These are phyloP conservation scores for Pipistrellus pipistrellus DNA, from an alignment of 2,797 vertebrate genomes.

Conservation along the genomic window DNA sequence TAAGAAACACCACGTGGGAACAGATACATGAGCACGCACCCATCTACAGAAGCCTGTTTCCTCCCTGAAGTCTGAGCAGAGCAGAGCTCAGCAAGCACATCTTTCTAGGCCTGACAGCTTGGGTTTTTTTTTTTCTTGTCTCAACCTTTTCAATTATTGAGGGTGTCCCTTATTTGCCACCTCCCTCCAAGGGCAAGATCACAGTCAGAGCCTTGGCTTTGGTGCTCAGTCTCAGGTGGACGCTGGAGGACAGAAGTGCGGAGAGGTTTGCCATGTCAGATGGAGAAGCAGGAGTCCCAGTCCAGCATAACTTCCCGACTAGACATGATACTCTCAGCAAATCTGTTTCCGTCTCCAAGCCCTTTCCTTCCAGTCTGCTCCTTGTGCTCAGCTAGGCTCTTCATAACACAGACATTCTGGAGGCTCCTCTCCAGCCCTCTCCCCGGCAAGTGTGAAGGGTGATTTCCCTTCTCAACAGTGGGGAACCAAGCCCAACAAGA, in stretches of 20 bases:
- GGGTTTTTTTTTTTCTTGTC: background rate
- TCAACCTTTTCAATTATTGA: background rate
- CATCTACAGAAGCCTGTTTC: background rate
- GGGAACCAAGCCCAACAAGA: constrained; percentile 10
- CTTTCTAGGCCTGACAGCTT: background rate
- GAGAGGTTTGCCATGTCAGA: background rate
- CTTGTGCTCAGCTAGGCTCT: background rate
- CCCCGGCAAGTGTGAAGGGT: background rate
- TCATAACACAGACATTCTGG: background rate
- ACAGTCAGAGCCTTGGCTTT: background rate
- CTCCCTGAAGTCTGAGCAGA: background rate
- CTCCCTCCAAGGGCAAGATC: background rate
- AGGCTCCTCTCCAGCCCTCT: background rate
- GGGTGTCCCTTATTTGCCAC: background rate
- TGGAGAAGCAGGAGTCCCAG: background rate
- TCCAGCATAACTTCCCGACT: background rate
- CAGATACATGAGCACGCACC: background rate
- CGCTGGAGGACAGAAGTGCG: background rate
- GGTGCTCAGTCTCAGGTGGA: background rate
- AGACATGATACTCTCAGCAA: background rate
- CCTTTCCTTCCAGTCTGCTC: background rate
- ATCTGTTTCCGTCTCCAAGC: background rate
- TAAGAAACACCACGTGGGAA: background rate
- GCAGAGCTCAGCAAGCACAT: fast-evolving
- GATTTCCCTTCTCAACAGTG: background rate